These are phyloP conservation scores for Bufotes viridis DNA, from an alignment of 2,797 vertebrate species.

Conservation along the genomic window DNA sequence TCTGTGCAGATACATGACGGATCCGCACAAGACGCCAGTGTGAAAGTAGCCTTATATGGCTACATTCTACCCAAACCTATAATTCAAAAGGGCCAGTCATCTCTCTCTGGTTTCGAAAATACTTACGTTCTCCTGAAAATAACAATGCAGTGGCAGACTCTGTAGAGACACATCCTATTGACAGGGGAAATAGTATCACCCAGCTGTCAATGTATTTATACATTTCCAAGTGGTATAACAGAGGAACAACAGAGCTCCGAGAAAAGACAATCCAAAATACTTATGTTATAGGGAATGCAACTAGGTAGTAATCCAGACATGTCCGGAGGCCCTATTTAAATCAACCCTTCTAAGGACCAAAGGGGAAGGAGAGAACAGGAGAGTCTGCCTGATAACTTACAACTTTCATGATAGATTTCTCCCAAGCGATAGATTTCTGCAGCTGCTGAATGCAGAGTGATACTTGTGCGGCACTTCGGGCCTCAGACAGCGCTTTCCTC, in stretches of 20 bases:
- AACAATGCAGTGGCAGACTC: background rate
- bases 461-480: slow-evolving; percentile 94
- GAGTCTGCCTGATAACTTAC: slow-evolving; percentile 76
- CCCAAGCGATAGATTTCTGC: slow-evolving; percentile 99
- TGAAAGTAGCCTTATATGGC: too few relatives aligned
- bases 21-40: too few relatives aligned
- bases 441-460: slow-evolving; percentile 98
- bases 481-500: slow-evolving; percentile 93
- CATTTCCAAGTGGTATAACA: too few relatives aligned
- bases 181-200: too few relatives aligned
- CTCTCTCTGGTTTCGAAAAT: too few relatives aligned
- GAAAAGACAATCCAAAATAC: too few relatives aligned
- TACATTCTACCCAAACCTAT: too few relatives aligned
- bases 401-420: slow-evolving; percentile 99
- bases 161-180: too few relatives aligned
- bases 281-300: background rate
- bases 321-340: background rate
- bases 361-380: background rate
- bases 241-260: too few relatives aligned
- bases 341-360: background rate
- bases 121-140: background rate
- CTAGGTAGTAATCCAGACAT: background rate
- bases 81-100: too few relatives aligned
- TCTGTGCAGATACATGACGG: too few relatives aligned
- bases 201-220: too few relatives aligned